Base-by-base conservation (phyloP, 2,888 invertebrate genomes). In the Gastrophysa polygoni region DNA sequence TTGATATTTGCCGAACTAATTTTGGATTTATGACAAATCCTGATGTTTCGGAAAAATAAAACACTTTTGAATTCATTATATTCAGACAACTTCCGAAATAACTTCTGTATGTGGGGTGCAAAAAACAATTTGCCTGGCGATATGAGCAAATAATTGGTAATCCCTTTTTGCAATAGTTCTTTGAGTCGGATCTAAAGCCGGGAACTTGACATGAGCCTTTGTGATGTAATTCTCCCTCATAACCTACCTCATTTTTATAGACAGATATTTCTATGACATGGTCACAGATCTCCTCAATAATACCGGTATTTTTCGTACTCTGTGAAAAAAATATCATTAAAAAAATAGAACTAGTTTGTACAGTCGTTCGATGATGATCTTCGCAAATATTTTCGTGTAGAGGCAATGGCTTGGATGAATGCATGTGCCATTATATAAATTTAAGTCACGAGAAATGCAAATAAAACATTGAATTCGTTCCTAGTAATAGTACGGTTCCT, bases 391-490 rank as follows among this genome's bases (percentile, higher is more conserved):
- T 55, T 46, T 54, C 58, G 34, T 73, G 70, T 69, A 73, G 71
- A 72, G 73, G 66, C 70, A 67, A 76, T 78, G 77, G 78, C 77
- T 77, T 78, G 75, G 65, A 67, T 62, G 55, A 70, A 68, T 61
- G 71, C 78, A 77, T 66, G 61, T 64, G 48, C 32, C 51, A 61
- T 68, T 63, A 64, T 67, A 60, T 64, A 62, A 62, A 72, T 71
- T 72, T 76, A 75, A 74, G 74, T 76, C 73, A 71, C 75, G 78
- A 79, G 77, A 78, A 79, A 78, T 78, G 80, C 79, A 79, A 80
- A 80, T 78, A 78, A 79, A 77, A 77, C 76, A 78, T 77, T 77
- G 68, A 73, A 77, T 77, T 80, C 78, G 81, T 82, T 81, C 81
- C 81, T 81, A 81, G 74, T 76, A 75, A 75, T 64, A 73, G 75